Evolutionary conservation across 2,888 invertebrate species (phyloP).

Genomic region (Urechis unicinctus): DNA sequence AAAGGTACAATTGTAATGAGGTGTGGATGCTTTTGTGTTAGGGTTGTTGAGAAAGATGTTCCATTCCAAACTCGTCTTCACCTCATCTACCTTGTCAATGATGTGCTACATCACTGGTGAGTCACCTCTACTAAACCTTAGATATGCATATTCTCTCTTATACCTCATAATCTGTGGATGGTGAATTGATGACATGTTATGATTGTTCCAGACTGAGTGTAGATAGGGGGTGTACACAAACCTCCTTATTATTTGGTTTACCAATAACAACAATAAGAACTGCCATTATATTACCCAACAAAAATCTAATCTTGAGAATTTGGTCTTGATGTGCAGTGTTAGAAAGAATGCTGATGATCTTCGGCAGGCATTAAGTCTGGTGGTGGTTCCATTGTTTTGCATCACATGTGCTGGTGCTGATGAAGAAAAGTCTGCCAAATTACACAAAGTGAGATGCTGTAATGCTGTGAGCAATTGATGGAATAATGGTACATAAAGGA

Average conservation of each 20-base stretch:
- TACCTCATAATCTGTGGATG: too few relatives aligned
- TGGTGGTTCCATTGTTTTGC: constrained; percentile 97
- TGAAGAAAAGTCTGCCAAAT: constrained; percentile 76
- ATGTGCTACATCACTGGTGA: constrained; percentile 81
- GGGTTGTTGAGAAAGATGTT: constrained; percentile 62
- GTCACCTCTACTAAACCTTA: background rate
- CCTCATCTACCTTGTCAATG: constrained; percentile 97
- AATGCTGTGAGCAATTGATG: too few relatives aligned
- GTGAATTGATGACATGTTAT: too few relatives aligned
- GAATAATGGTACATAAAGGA: too few relatives aligned
- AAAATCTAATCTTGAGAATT: background rate
- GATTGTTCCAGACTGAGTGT: too few relatives aligned
- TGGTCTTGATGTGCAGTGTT: constrained; percentile 63
- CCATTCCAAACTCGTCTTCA: constrained; percentile 89
- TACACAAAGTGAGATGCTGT: constrained; percentile 64
- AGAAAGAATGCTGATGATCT: constrained; percentile 91
- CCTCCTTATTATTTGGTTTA: too few relatives aligned
- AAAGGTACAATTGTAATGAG: too few relatives aligned
- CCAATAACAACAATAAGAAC: too few relatives aligned
- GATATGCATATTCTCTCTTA: background rate
- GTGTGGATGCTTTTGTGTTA: constrained; percentile 7
- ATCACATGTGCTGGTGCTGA: constrained; percentile 79
- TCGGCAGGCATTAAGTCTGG: constrained; percentile 85
- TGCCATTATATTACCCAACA: too few relatives aligned
- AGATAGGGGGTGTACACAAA: too few relatives aligned